Percentiles rank a stretch among this genome's conserved stretches.
phyloP scores from a whole-genome alignment of 2,113 vertebrate genomes.

The Lepidothrix coronata region DNA sequence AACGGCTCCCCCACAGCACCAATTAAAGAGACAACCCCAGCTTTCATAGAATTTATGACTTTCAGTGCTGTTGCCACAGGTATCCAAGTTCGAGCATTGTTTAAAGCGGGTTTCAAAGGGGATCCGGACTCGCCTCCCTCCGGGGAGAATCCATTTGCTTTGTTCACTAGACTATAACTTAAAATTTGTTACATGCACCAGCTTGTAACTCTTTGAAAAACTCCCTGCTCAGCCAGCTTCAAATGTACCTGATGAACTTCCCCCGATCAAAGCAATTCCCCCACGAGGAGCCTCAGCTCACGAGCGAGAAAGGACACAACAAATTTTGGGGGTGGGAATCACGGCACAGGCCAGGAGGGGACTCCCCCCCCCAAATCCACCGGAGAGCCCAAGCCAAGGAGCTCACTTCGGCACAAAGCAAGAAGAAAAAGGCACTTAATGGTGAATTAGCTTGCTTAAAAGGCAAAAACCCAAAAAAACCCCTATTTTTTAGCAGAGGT shows the following conservation, averaged over 20 bases:
- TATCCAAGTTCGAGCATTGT: constrained; percentile 9
- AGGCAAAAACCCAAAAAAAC: not conserved
- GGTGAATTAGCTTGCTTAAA: not conserved
- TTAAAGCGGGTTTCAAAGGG: constrained; percentile 61
- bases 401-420: not conserved
- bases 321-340: not conserved
- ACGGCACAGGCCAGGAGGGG: not conserved
- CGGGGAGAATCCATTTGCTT: constrained; percentile 46
- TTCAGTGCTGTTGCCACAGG: constrained; percentile 48
- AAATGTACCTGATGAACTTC: constrained; percentile 7
- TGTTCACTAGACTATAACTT: constrained; percentile 47
- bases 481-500: not conserved
- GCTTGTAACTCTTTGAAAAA: constrained; percentile 58
- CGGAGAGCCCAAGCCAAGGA: not conserved
- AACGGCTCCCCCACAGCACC: constrained; percentile 21
- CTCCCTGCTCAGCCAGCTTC: constrained; percentile 19
- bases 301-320: not conserved
- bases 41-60: constrained; percentile 44
- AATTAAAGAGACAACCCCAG: constrained; percentile 32
- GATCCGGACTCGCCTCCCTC: constrained; percentile 10
- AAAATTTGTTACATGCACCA: constrained; percentile 37
- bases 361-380: not conserved
- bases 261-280: constrained; percentile 51
- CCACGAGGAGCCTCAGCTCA: not conserved
- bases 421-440: not conserved